These are phyloP conservation scores for Nematolebias whitei DNA, from an alignment of 2,113 vertebrate genomes.

Conservation along the genomic window DNA sequence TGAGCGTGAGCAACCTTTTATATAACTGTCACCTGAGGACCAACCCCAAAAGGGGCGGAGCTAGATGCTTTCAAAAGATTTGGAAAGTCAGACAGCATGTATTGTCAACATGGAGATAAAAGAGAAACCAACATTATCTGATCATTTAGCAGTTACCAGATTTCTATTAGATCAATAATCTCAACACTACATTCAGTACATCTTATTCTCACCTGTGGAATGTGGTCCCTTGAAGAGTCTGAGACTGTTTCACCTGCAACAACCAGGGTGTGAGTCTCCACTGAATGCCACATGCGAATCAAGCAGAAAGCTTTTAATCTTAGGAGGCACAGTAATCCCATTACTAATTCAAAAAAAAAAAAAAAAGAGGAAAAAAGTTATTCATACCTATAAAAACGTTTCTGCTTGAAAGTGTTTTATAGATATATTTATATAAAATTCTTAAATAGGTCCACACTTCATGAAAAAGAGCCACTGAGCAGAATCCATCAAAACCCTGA, in stretches of 20 bases:
- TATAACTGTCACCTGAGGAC: constrained; percentile 72
- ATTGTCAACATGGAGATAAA: neutral
- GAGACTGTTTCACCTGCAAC: constrained; percentile 62
- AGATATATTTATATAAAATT: too few species aligned
- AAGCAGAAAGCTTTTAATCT: constrained; percentile 17
- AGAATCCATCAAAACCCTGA: too few species aligned
- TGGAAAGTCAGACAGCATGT: constrained; percentile 6
- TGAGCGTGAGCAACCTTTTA: constrained; percentile 58
- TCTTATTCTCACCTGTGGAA: constrained; percentile 35
- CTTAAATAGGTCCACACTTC: too few species aligned
- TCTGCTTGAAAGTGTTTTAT: too few species aligned
- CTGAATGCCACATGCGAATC: constrained; percentile 44
- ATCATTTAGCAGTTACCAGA: neutral
- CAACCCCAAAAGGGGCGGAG: constrained; percentile 74
- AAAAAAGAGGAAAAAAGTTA: too few species aligned
- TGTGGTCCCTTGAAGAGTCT: constrained; percentile 19
- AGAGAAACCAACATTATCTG: neutral
- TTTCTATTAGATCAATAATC: neutral
- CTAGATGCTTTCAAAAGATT: constrained; percentile 17
- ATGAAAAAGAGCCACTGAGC: too few species aligned
- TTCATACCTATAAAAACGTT: too few species aligned
- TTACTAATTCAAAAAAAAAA: too few species aligned
- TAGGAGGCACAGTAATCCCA: neutral
- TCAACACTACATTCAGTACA: neutral
- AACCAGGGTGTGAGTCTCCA: constrained; percentile 78